These are phyloP conservation scores for Drosophila lacertosa DNA, from an alignment of 1,140 invertebrate species.

Conservation along the genomic window DNA sequence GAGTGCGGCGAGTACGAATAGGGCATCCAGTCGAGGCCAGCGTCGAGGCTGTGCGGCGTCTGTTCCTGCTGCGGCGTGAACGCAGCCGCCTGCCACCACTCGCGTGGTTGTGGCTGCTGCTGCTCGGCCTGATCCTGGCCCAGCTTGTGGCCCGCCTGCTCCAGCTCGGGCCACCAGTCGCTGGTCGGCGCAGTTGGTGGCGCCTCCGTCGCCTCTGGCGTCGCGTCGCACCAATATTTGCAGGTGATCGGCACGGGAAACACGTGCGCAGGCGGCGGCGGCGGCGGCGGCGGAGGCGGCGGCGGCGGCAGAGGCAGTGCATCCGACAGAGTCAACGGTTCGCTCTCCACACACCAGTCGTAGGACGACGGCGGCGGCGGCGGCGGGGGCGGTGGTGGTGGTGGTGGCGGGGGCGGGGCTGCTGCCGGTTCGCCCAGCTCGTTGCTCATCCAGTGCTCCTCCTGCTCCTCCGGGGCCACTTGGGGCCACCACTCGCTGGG, in stretches of 20 bases:
- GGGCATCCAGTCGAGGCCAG: conserved; percentile 18
- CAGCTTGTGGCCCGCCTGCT: background rate
- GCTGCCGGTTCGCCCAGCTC: no score
- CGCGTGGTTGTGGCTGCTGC: background rate
- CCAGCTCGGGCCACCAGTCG: background rate
- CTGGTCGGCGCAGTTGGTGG: background rate
- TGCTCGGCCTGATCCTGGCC: background rate
- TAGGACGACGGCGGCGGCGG: no score
- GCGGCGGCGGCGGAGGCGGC: no score
- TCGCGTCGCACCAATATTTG: no score
- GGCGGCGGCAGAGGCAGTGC: background rate
- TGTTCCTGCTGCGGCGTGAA: conserved; percentile 19
- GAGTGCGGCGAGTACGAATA: conserved; percentile 24
- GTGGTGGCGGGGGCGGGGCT: no score
- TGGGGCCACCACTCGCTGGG: no score
- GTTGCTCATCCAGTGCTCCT: no score
- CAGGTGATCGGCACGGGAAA: no score
- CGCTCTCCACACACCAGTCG: no score
- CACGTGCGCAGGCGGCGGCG: no score
- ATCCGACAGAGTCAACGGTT: background rate
- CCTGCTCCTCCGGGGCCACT: no score
- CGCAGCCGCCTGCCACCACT: conserved; percentile 32
- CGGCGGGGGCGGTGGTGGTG: no score
- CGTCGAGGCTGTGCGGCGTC: background rate
- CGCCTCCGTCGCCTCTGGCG: background rate